phyloP scores from a whole-genome alignment of 2,797 vertebrate genomes.

The Pelodytes ibericus region DNA sequence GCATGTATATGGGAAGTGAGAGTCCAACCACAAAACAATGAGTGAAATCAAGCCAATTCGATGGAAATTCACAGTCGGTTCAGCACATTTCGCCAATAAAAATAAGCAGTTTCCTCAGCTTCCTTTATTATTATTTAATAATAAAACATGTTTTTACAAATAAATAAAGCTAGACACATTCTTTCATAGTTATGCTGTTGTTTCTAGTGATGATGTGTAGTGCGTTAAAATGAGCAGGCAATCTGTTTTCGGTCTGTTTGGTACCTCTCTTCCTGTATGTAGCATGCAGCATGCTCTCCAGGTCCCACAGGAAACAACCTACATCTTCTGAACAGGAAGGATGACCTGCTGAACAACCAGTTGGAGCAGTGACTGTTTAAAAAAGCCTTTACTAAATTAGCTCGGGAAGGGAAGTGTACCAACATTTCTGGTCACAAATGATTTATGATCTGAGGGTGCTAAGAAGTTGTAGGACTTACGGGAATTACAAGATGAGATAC shows the following conservation, averaged over 20 bases:
- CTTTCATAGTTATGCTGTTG: too few relatives aligned
- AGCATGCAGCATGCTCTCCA: not conserved
- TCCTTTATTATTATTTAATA: too few relatives aligned
- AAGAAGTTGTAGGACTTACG: not conserved
- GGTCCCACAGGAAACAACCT: slow-evolving; percentile 44
- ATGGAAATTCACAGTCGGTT: too few relatives aligned
- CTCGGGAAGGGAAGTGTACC: slow-evolving; percentile 26
- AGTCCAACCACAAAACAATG: too few relatives aligned
- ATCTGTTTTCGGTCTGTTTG: not conserved
- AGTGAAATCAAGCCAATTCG: too few relatives aligned
- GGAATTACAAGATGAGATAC: slow-evolving; percentile 9
- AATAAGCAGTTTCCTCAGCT: too few relatives aligned
- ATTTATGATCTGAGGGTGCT: slow-evolving; percentile 29
- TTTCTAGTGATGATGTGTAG: not conserved
- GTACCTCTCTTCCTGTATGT: not conserved
- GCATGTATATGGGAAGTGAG: too few relatives aligned
- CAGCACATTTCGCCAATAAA: too few relatives aligned
- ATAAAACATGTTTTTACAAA: too few relatives aligned
- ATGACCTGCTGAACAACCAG: slow-evolving; percentile 36
- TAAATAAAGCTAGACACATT: too few relatives aligned
- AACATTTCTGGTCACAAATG: slow-evolving; percentile 27
- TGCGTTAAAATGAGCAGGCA: not conserved
- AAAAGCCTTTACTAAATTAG: slow-evolving; percentile 31
- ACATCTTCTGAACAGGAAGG: slow-evolving; percentile 48
- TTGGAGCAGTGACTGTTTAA: slow-evolving; percentile 40